phyloP scores from a whole-genome alignment of 2,113 vertebrate species.

The Poicephalus meyeri region DNA sequence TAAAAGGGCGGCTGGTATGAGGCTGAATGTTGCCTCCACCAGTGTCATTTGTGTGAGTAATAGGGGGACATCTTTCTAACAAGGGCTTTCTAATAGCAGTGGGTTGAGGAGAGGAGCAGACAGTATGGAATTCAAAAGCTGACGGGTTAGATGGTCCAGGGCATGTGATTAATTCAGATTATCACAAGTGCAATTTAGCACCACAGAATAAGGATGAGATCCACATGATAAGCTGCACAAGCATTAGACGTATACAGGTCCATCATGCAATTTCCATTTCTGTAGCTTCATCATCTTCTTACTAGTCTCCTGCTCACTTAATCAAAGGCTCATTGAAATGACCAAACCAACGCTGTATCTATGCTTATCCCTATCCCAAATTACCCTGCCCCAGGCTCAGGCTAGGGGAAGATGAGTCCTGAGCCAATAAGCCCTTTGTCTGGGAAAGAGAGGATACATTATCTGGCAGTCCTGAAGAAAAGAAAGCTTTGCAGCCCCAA shows the following conservation, averaged over 20 bases:
- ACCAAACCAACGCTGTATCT: not conserved
- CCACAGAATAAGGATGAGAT: not conserved
- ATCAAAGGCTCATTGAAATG: slow-evolving; percentile 32
- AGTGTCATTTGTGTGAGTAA: not conserved
- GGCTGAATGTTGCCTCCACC: not conserved
- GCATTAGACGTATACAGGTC: not conserved
- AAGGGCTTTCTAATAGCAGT: not conserved
- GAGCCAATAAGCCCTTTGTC: slow-evolving; percentile 57
- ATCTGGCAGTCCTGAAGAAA: slow-evolving; percentile 48
- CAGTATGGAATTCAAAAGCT: not conserved
- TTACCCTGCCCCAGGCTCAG: slow-evolving; percentile 54
- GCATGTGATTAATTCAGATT: not conserved
- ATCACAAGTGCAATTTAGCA: slow-evolving; percentile 31
- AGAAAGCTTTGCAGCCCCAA: slow-evolving; percentile 46
- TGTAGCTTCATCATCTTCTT: slow-evolving; percentile 30
- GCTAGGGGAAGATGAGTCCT: slow-evolving; percentile 37
- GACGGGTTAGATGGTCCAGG: not conserved
- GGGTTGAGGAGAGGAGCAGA: not conserved
- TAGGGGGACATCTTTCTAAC: not conserved
- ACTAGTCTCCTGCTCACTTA: not conserved
- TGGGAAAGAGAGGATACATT: slow-evolving; percentile 36
- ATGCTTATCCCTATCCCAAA: slow-evolving; percentile 55
- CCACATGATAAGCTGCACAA: not conserved
- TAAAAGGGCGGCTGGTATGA: not conserved
- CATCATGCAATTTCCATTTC: slow-evolving; percentile 33